Base-by-base conservation (phyloP, 1,140 invertebrate species). In the Cotesia chilonis region DNA sequence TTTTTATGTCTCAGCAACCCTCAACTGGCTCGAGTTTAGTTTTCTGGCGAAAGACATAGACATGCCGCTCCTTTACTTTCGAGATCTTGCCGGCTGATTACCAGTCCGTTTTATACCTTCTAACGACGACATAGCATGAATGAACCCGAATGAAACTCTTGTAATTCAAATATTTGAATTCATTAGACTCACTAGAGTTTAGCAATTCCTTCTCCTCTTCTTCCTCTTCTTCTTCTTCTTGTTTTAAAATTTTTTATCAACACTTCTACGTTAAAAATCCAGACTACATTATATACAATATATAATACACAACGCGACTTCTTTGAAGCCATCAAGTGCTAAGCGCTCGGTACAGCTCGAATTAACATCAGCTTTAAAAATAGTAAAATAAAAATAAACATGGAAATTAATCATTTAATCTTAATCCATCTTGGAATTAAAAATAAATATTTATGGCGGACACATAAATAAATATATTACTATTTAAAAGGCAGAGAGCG, bases 131-230 rank as follows among this genome's bases (percentile, higher is more conserved):
- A 76, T 74, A 74, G 73, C 77, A 81, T 79, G 74, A 79, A 81
- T 72, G 77, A 71, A 66, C 75, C 66, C 63, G 75, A 80, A 60
- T 68, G 66, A 65, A 68, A 71, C 74, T 80, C 76, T 79, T 79
- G 80, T 80, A 80, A 80, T 80, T 79, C 79, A 80, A 82, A 82
- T 81, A 81, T 81, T 81, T 80, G 77, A 81, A 81, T 81, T 81
- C 77, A 75, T 82, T 82, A 79, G 76, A 72, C n/a, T 14, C 54
- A 17, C 54, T 55, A 4, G 10, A n/a, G n/a, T n/a, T 55, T 9
- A 55, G 17, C 17, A 14, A 4, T 55, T 55, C 54, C n/a, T n/a
- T 6, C 17, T 55, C 14, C 4, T 12, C 12, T 10, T 12, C 52
- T 6, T 14, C 14, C 14, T 14, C 10, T 2, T 28, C 28, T 3